Evolutionary conservation across 2,888 invertebrate genomes (phyloP).

Genomic region (Sminthurinus aureus): DNA sequence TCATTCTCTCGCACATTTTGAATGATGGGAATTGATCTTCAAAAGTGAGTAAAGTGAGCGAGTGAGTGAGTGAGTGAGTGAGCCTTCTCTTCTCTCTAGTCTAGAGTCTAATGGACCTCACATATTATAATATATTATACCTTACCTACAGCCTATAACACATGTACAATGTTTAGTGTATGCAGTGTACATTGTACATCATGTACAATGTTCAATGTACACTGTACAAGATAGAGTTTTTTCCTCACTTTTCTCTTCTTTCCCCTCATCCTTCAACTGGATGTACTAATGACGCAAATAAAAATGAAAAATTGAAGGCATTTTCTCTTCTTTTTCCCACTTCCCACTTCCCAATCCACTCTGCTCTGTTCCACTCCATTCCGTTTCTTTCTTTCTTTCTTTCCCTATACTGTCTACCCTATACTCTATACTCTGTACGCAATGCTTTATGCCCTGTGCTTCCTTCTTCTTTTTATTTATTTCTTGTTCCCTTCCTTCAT

Average conservation of each 20-base stretch:
- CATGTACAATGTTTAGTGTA: not conserved
- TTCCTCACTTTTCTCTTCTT: not conserved
- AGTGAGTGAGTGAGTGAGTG: slow-evolving; percentile 32
- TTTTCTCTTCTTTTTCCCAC: slow-evolving; percentile 23
- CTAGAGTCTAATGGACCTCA: slow-evolving; percentile 35
- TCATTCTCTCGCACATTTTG: not conserved
- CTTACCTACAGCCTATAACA: not conserved
- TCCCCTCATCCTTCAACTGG: not conserved
- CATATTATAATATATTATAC: slow-evolving; percentile 21
- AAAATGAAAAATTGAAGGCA: slow-evolving; percentile 38
- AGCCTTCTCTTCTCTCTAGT: slow-evolving; percentile 7
- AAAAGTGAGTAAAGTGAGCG: slow-evolving; percentile 1
- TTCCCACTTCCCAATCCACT: not conserved
- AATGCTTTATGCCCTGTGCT: too few species aligned
- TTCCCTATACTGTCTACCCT: not conserved
- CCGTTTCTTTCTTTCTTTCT: not conserved
- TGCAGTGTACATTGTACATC: not conserved
- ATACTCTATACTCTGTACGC: too few species aligned
- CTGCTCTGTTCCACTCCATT: not conserved
- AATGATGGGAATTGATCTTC: slow-evolving; percentile 39
- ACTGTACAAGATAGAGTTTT: not conserved
- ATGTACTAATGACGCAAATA: slow-evolving; percentile 40
- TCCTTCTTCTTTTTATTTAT: not conserved
- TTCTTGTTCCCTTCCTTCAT: not conserved
- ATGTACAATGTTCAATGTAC: too few species aligned